A percentile compares a stretch with the other conserved stretches of the same genome.
phyloP scores from a whole-genome alignment of 2,888 invertebrate genomes.

The Endotricha flammealis region DNA sequence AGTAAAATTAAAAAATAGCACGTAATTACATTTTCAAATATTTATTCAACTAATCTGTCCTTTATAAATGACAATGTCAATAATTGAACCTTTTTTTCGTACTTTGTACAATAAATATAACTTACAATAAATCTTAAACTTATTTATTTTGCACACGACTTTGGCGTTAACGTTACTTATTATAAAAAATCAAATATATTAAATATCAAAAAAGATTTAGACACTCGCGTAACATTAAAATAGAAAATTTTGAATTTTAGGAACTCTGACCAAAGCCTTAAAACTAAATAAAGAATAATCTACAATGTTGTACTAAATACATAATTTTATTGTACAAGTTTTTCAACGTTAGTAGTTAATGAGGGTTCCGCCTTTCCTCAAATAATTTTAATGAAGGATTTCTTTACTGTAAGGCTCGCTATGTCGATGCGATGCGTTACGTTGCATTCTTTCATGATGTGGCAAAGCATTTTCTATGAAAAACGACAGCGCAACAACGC shows the following conservation, averaged over 20 bases:
- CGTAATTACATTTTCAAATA: conserved; percentile 14
- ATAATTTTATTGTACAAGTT: no score
- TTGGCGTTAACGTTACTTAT: conserved; percentile 34
- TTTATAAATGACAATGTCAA: conserved; percentile 25
- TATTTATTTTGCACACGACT: conserved; percentile 30
- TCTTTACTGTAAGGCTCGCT: no score
- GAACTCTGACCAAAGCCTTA: conserved; percentile 36
- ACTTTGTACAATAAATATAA: conserved; percentile 67
- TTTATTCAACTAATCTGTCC: conserved; percentile 37
- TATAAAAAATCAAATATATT: conserved; percentile 12
- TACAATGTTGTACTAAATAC: no score
- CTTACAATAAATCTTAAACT: conserved; percentile 26
- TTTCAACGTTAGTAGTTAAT: no score
- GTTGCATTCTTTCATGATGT: no score
- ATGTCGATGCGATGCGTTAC: no score
- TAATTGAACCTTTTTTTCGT: conserved; percentile 28
- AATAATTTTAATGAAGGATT: no score
- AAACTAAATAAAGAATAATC: conserved; percentile 12
- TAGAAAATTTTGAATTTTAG: conserved; percentile 38
- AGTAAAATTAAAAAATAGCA: conserved; percentile 2
- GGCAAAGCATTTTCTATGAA: no score
- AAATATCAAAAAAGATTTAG: background rate
- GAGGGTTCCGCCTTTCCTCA: no score
- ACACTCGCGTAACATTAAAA: background rate
- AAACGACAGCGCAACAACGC: no score